Base-by-base conservation (phyloP, 23 tunicate genomes). In the Corella eumyota region DNA sequence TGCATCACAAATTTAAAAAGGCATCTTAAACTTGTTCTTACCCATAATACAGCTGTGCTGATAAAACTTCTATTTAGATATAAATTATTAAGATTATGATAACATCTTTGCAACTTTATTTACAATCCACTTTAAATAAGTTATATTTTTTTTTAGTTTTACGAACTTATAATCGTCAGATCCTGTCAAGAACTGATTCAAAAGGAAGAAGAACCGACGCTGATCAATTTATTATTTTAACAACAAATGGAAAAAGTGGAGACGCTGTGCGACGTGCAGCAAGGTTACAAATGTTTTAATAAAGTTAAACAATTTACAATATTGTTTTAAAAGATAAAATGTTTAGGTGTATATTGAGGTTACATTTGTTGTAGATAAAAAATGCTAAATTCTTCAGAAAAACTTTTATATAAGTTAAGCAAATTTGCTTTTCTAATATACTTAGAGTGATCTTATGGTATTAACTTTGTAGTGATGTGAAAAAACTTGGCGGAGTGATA, bases 181-280 rank as follows among this genome's bases (percentile, higher is more conserved):
- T 40, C 48, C 15, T 13, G 20, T 11, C 15, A 29, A 59, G 15
- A 9, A 59, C 48, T 9, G 13, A n/a, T n/a, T 9, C 11, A 7
- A 51, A 27, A n/a, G 57, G 57, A 51, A 51, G 57, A 51, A 9
- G 58, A 52, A 72, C 34, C 21, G 70, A 69, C 38, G 64, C 68
- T 0, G 58, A 60, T 61, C 67, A 67, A 32, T 20, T 58, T 27
- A 32, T 78, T 4, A 51, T 68, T 50, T 30, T 69, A 17, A 61
- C 62, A 23, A 52, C 68, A 22, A 62, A 70, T 35, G 61, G 65
- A 23, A 50, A 21, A 23, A 61, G 69, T 33, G 34, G 51, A 13
- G 85, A 78, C 40, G 69, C 68, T 6, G 59, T 65, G n/a, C 69
- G 51, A 19, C 59, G 32, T 13, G 58, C 45, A 32, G 51, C 76